Base-by-base conservation (phyloP, 2,797 vertebrate genomes). In the Sebastes alutus region DNA sequence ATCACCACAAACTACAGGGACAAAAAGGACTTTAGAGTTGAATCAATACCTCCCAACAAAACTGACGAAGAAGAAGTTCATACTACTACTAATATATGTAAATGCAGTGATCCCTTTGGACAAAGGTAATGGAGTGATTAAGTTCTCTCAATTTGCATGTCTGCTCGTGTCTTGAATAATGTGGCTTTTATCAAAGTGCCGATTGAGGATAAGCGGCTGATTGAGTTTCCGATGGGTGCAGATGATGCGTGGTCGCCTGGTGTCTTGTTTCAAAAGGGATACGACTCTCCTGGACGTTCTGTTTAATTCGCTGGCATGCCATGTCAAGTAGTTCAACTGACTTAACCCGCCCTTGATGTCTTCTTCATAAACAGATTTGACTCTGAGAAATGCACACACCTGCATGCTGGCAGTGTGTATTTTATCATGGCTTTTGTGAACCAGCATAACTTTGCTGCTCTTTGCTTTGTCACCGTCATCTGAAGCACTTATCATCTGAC, bases 141-240 rank as follows among this genome's bases (percentile, higher is more conserved):
- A 71, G 54, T 79, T 81, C 32, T 46, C 55, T 84, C 23, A n/a
- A 66, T 70, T 74, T 76, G 30, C 77, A 70, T 35, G 75, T 69
- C 81, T 64, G 25, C 79, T 55, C 13, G 35, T 83, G 66, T 80
- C 59, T 70, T 77, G 75, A 87, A 88, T 87, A 81, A 85, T 76
- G 46, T 63, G 69, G n/a, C 64, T 86, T 75, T 76, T 72, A 80
- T 86, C 68, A 84, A 80, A 75, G 69, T 80, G 78, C 35, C 13
- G 14, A 72, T 49, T 58, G 38, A 84, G 73, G 58, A 82, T 82
- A 81, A 80, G 84, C 67, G 35, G 69, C 60, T 76, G 72, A 86
- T 86, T 74, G 63, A 46, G 58, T 88, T 78, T 87, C 33, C 25
- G 72, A 72, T 75, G 72, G 76, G 73, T 74, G 84, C 69, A 78